phyloP scores from a whole-genome alignment of 2,113 vertebrate species.

The Platysteira castanea region DNA sequence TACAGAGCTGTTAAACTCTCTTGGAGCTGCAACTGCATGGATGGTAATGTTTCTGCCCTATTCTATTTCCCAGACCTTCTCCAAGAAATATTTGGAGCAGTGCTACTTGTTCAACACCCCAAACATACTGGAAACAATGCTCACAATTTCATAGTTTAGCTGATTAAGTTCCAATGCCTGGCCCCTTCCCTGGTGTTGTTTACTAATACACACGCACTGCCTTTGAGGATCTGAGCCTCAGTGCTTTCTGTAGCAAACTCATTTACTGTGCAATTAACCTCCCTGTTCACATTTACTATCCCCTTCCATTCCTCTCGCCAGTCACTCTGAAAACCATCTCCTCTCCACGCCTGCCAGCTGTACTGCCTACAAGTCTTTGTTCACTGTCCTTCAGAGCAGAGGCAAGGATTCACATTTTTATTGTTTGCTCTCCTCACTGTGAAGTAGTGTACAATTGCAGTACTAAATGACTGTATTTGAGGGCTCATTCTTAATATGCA shows the following conservation, averaged over 20 bases:
- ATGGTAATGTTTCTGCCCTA: neutral
- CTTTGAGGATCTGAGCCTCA: neutral
- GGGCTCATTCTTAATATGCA: slow-evolving; percentile 21
- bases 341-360: neutral
- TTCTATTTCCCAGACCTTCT: neutral
- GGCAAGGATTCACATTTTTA: neutral
- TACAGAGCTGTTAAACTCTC: neutral
- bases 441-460: neutral
- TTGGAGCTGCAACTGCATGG: neutral
- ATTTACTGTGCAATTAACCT: slow-evolving; percentile 27
- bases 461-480: slow-evolving; percentile 6
- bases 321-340: neutral
- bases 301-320: neutral
- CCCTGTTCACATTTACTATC: neutral
- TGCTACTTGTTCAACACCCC: neutral
- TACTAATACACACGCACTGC: neutral
- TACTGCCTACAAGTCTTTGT: neutral
- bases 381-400: neutral
- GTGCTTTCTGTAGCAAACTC: neutral
- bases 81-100: neutral
- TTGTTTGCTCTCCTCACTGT: neutral
- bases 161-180: neutral
- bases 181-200: neutral
- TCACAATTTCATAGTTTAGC: neutral
- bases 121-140: neutral